These are phyloP conservation scores for Drosophila paranaensis DNA, from an alignment of 2,888 invertebrate genomes.

Conservation along the genomic window DNA sequence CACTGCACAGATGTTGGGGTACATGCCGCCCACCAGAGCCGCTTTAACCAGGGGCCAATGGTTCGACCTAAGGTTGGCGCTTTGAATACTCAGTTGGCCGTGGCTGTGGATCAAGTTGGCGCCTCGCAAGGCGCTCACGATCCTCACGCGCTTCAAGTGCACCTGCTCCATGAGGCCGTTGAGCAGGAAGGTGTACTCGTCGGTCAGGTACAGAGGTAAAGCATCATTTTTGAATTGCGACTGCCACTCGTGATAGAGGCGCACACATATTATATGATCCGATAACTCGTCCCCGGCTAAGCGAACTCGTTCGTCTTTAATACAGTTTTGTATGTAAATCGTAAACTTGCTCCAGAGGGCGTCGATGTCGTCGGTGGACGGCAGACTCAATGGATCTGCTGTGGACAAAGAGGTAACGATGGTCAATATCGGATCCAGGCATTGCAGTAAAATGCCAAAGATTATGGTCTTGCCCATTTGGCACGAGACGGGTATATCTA, in stretches of 20 bases:
- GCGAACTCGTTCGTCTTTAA: conserved; percentile 84
- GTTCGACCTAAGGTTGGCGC: conserved; percentile 40
- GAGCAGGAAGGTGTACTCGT: conserved; percentile 63
- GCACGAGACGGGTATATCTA: conserved; percentile 95
- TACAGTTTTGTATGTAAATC: conserved; percentile 51
- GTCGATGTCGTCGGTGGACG: conserved; percentile 57
- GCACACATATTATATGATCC: conserved; percentile 94
- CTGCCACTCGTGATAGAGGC: conserved; percentile 85
- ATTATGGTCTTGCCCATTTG: conserved; percentile 95
- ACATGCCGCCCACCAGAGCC: conserved; percentile 93
- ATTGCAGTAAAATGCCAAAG: conserved; percentile 94
- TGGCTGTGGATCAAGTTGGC: conserved; percentile 46
- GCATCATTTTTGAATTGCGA: conserved; percentile 14
- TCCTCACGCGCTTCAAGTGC: conserved; percentile 32
- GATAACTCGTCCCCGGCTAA: conserved; percentile 92
- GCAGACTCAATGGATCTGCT: conserved; percentile 52
- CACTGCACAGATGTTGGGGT: conserved; percentile 86
- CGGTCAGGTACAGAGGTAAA: conserved; percentile 38
- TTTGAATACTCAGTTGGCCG: conserved; percentile 45
- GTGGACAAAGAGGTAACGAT: conserved; percentile 92
- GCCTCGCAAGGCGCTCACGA: conserved; percentile 43
- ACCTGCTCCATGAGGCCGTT: conserved; percentile 69
- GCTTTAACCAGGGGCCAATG: conserved; percentile 88
- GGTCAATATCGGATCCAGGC: conserved; percentile 96
- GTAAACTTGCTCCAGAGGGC: conserved; percentile 80